Conservation (phyloP, 2,888 invertebrate genomes). For the Ophonus ardosiacus region DNA sequence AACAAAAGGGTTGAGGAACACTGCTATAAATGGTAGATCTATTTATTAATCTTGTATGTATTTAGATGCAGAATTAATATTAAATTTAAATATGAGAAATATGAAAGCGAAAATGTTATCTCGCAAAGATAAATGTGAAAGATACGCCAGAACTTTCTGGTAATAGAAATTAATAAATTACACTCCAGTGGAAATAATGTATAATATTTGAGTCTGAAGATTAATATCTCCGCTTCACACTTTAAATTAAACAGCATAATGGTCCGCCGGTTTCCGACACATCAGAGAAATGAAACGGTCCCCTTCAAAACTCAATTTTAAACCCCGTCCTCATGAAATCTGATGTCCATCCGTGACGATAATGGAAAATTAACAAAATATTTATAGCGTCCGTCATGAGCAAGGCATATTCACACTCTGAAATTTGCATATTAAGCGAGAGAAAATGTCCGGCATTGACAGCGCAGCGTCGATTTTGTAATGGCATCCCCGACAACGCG, state of each 20-base stretch:
- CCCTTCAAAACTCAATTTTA: constrained; percentile 43
- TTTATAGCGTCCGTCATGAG: constrained; percentile 32
- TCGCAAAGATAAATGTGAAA: not conserved
- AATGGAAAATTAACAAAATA: constrained; percentile 53
- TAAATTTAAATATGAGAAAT: not conserved
- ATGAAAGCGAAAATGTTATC: not conserved
- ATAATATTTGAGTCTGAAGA: constrained; percentile 11
- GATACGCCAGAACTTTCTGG: not conserved
- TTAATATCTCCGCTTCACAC: constrained; percentile 1
- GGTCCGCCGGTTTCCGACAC: not conserved
- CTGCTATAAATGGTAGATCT: too few relatives aligned
- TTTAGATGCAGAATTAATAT: not conserved
- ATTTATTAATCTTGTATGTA: not conserved
- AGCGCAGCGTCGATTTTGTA: constrained; percentile 6
- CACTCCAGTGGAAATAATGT: not conserved
- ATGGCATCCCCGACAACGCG: not conserved
- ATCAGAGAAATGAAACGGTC: constrained; percentile 32
- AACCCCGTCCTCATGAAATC: constrained; percentile 28
- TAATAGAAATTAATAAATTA: not conserved
- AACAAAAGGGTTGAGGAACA: too few relatives aligned
- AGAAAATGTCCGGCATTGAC: constrained; percentile 33
- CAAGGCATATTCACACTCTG: not conserved
- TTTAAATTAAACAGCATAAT: constrained; percentile 19
- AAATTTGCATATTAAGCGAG: constrained; percentile 48
- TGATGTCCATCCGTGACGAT: constrained; percentile 32